These are phyloP conservation scores for Pseudanteris insignis DNA, from an alignment of 2,888 invertebrate species.

Conservation along the genomic window DNA sequence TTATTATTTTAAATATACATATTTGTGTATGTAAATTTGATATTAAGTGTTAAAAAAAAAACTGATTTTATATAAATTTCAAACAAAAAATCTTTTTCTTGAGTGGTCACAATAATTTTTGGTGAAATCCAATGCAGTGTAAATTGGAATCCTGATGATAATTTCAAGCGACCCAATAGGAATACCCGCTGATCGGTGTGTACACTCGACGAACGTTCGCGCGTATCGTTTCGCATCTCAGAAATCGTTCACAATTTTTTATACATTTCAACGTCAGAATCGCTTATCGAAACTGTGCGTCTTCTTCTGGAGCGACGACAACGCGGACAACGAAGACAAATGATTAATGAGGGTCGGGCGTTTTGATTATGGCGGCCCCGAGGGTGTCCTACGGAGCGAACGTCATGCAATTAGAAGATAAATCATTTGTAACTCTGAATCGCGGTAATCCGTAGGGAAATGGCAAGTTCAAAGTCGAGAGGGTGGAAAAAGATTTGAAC, in stretches of 20 bases:
- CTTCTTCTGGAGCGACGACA: slow-evolving; percentile 31
- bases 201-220: no score
- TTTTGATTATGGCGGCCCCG: slow-evolving; percentile 59
- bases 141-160: no score
- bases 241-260: slow-evolving; percentile 24
- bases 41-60: no score
- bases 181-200: no score
- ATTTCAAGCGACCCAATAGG: no score
- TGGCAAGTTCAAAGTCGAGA: slow-evolving; percentile 30
- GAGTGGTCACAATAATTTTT: no score
- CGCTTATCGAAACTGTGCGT: slow-evolving; percentile 31
- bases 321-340: slow-evolving; percentile 47
- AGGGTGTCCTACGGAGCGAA: slow-evolving; percentile 50
- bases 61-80: no score
- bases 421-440: slow-evolving; percentile 63
- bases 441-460: slow-evolving; percentile 51
- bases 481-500: slow-evolving; percentile 36
- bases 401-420: slow-evolving; percentile 65
- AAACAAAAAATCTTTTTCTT: no score
- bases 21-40: no score
- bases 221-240: slow-evolving; percentile 2
- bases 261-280: slow-evolving; percentile 30
- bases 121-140: no score
- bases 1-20: no score
- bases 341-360: slow-evolving; percentile 60